Conservation (phyloP, 2,113 vertebrate genomes). For the Pachyramphus minor region DNA sequence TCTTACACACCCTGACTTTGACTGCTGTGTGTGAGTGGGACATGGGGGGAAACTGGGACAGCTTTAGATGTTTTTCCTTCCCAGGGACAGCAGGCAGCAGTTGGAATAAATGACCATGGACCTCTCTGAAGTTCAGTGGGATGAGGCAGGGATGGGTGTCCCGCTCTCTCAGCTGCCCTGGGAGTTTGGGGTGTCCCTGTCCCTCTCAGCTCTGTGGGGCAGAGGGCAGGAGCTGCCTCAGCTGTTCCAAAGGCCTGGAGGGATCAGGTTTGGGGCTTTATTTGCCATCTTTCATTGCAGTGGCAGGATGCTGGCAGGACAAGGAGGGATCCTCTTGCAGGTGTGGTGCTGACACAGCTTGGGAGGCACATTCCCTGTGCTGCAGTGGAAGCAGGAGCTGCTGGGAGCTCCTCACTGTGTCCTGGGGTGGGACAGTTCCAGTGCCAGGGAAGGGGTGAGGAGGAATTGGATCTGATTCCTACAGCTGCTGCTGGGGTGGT, state of each 20-base stretch:
- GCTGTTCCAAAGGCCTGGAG: background rate
- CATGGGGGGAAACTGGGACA: fast-evolving
- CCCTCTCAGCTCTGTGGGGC: background rate
- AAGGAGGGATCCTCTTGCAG: background rate
- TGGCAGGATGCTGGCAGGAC: background rate
- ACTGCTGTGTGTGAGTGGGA: background rate
- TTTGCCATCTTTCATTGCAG: background rate
- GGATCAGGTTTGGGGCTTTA: background rate
- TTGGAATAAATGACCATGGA: fast-evolving
- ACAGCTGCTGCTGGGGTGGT: fast-evolving
- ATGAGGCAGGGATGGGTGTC: background rate
- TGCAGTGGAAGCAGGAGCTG: background rate
- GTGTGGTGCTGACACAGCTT: background rate
- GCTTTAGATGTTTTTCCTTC: background rate
- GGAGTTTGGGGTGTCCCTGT: background rate
- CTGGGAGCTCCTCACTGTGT: background rate
- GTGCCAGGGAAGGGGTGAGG: background rate
- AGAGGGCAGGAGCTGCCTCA: background rate
- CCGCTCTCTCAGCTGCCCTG: background rate
- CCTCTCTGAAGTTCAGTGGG: fast-evolving
- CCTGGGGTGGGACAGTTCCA: background rate
- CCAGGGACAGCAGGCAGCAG: fast-evolving
- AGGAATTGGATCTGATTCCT: fast-evolving
- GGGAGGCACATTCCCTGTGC: fast-evolving
- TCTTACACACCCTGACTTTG: fast-evolving